A percentile compares a stretch with the other conserved stretches of the same genome.
phyloP scores from a whole-genome alignment of 2,888 invertebrate species.

The Calameuta filiformis region DNA sequence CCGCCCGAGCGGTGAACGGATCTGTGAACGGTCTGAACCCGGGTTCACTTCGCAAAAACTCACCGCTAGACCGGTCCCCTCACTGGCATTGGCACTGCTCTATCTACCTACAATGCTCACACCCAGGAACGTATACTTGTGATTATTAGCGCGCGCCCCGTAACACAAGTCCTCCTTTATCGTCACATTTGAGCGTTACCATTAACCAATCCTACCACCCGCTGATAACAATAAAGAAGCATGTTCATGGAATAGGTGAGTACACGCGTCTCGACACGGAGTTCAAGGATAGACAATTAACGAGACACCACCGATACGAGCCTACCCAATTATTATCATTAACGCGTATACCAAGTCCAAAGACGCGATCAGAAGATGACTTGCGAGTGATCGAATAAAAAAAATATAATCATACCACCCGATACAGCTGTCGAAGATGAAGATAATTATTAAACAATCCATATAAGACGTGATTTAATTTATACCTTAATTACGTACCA shows the following conservation, averaged over 20 bases:
- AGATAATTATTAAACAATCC: neutral
- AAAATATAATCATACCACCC: neutral
- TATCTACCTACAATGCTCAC: constrained; percentile 23
- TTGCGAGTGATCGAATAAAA: neutral
- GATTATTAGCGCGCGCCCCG: neutral
- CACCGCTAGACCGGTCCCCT: constrained; percentile 41
- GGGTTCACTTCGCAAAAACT: constrained; percentile 35
- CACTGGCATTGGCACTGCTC: constrained; percentile 24
- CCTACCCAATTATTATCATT: neutral
- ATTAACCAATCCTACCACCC: neutral
- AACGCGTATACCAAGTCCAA: neutral
- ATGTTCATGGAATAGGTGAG: neutral
- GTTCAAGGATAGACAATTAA: neutral
- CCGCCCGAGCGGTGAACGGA: neutral
- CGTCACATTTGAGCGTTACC: neutral
- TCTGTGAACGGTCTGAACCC: constrained; percentile 9
- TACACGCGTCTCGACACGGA: neutral
- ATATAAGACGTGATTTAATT: neutral
- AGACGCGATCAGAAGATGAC: neutral
- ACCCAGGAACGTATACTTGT: constrained; percentile 17
- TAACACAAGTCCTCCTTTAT: neutral
- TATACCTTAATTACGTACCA: neutral
- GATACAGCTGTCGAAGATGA: neutral
- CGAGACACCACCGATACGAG: neutral
- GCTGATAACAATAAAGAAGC: neutral